Evolutionary conservation across 2,888 invertebrate species (phyloP).

Genomic region (Pterostichus madidus): DNA sequence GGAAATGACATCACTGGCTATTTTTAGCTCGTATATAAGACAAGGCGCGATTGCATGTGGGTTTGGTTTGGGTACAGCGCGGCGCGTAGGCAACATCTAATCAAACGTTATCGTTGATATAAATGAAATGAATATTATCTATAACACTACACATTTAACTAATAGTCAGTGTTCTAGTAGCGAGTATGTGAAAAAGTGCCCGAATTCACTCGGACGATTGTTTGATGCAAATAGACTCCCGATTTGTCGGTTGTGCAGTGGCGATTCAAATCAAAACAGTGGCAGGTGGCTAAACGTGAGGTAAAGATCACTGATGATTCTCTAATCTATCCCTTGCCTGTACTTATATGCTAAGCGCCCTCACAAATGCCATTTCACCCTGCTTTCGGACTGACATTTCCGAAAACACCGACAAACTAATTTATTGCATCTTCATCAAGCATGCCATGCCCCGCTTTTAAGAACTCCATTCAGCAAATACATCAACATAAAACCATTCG

Average conservation of each 20-base stretch:
- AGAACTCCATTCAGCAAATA: slow-evolving; percentile 11
- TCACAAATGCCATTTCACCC: slow-evolving; percentile 43
- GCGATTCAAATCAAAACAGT: slow-evolving; percentile 73
- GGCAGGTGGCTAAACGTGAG: slow-evolving; percentile 76
- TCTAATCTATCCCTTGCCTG: slow-evolving; percentile 57
- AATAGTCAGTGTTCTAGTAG: slow-evolving; percentile 72
- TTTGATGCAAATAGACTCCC: slow-evolving; percentile 69
- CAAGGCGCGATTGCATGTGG: slow-evolving; percentile 74
- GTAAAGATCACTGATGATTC: slow-evolving; percentile 72
- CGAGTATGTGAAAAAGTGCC: slow-evolving; percentile 73
- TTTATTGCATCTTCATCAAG: slow-evolving; percentile 40
- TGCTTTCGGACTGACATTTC: slow-evolving; percentile 51
- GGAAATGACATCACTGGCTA: slow-evolving; percentile 75
- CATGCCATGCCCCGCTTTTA: slow-evolving; percentile 29
- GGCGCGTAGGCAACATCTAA: slow-evolving; percentile 71
- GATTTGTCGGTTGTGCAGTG: slow-evolving; percentile 67
- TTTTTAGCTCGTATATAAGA: slow-evolving; percentile 75
- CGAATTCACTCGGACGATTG: slow-evolving; percentile 71
- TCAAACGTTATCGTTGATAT: slow-evolving; percentile 71
- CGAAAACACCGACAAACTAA: slow-evolving; percentile 37
- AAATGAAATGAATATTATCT: slow-evolving; percentile 75
- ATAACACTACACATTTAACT: slow-evolving; percentile 72
- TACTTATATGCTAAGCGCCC: slow-evolving; percentile 35
- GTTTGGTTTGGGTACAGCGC: slow-evolving; percentile 75
- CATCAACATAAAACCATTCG: slow-evolving; percentile 10